These are phyloP conservation scores for Herpailurus yagouaroundi DNA, from an alignment of 2,113 vertebrate species.

Conservation along the genomic window DNA sequence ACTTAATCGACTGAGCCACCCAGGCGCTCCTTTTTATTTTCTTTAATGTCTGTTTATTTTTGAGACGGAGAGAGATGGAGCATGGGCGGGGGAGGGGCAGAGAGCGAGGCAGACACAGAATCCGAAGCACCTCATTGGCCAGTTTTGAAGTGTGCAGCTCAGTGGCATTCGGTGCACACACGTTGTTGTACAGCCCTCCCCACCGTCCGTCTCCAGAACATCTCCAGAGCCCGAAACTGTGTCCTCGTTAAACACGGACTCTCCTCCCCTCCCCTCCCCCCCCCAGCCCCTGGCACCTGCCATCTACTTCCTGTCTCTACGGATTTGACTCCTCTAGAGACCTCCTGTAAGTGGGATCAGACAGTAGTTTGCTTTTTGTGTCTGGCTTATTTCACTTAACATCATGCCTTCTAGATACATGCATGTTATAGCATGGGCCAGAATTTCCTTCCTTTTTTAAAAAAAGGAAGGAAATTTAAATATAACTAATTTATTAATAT, in stretches of 20 bases:
- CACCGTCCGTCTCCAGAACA: neutral
- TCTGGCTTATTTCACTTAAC: neutral
- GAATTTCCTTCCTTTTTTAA: neutral
- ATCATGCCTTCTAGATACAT: neutral
- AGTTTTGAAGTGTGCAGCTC: neutral
- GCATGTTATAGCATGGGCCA: neutral
- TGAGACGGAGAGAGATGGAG: too few species aligned
- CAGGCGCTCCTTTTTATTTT: too few species aligned
- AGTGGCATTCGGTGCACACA: too few species aligned
- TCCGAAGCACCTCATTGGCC: too few species aligned
- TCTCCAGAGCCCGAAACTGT: neutral
- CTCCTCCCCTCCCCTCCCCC: neutral
- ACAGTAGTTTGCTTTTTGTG: neutral
- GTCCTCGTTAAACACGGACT: neutral
- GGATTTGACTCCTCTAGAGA: neutral
- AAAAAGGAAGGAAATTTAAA: too few species aligned
- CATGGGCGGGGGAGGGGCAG: too few species aligned
- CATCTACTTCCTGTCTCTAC: neutral
- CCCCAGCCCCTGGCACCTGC: neutral
- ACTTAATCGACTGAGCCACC: too few species aligned
- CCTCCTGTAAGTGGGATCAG: neutral
- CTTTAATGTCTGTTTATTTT: too few species aligned
- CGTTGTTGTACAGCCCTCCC: accelerated
- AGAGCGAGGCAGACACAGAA: too few species aligned
- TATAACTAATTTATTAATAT: too few species aligned